A percentile compares a stretch with the other conserved stretches of the same genome.
Evolutionary conservation across 2,888 invertebrate genomes (phyloP).

Genomic region (Vanessa cardui): DNA sequence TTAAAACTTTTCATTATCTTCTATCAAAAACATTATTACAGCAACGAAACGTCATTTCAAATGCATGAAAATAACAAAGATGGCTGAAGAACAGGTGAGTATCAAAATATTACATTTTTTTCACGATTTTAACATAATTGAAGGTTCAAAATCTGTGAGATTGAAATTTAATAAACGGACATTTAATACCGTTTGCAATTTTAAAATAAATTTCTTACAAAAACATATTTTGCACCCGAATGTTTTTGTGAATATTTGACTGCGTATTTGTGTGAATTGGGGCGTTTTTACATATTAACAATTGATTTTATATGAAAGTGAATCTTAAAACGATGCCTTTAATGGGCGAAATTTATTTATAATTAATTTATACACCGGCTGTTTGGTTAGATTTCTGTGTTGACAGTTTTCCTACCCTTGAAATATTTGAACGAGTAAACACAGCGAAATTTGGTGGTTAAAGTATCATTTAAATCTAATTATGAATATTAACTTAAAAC

Average conservation of each 20-base stretch:
- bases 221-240: background rate
- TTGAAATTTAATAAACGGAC: background rate
- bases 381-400: constrained; percentile 70
- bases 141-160: constrained; percentile 13
- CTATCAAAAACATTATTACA: constrained; percentile 20
- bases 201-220: constrained; percentile 12
- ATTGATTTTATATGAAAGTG: background rate
- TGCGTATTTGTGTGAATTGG: constrained; percentile 34
- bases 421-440: constrained; percentile 40
- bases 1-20: constrained; percentile 14
- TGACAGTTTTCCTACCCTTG: constrained; percentile 63
- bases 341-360: constrained; percentile 18
- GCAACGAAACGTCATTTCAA: constrained; percentile 68
- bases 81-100: constrained; percentile 91
- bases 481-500: background rate
- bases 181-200: constrained; percentile 4
- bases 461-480: background rate
- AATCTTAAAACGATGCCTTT: background rate
- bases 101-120: constrained; percentile 74
- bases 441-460: background rate
- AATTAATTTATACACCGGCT: constrained; percentile 55
- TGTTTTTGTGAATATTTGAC: constrained; percentile 30
- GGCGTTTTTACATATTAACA: constrained; percentile 21
- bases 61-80: constrained; percentile 84
- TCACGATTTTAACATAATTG: constrained; percentile 64